Evolutionary conservation across 2,888 invertebrate species (phyloP), one percentile per base, ranked within the genome.

Genomic region (Acronicta leporina): DNA sequence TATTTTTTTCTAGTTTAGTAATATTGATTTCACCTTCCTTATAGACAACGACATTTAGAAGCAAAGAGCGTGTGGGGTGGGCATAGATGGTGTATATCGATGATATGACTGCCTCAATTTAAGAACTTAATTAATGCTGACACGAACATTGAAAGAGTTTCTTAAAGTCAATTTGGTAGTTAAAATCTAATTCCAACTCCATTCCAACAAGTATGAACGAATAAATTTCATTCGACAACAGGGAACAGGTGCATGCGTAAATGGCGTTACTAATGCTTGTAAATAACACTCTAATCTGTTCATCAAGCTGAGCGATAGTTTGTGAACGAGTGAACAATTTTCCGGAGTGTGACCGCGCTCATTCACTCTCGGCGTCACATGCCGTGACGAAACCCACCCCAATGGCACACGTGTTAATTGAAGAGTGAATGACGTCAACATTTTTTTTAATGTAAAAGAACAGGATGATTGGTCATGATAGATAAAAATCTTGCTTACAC

Each of bases 281-380:
- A 80, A 85, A 82, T 76, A 75, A 82, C 79, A 73, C 69, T 76
- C 65, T 77, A 88, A 89, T 89, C 89, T 86, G 86, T 84, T 77
- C 86, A 88, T 87, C 87, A 78, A 80, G 77, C 78, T 75, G 81
- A 81, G 85, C 80, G 82, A 79, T 81, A 71, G 79, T 78, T 77
- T 75, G 79, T 77, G 62, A 78, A 82, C 83, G 81, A 89, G 80
- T 78, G 64, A 78, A 82, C 84, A 80, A 89, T 92, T 92, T 92
- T 90, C 92, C 91, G 77, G 77, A 79, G 84, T 79, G 77, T 91
- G 87, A 72, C 70, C 87, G 81, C 87, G 56, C 66, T 82, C 82
- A 77, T 73, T 81, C 79, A 35, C 78, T 73, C 64, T 81, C 80
- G 63, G 50, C 67, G 66, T 63, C 80, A 76, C 79, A 64, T 62